Base-by-base conservation (phyloP, 2,113 vertebrate genomes). In the Leucopsar rothschildi region DNA sequence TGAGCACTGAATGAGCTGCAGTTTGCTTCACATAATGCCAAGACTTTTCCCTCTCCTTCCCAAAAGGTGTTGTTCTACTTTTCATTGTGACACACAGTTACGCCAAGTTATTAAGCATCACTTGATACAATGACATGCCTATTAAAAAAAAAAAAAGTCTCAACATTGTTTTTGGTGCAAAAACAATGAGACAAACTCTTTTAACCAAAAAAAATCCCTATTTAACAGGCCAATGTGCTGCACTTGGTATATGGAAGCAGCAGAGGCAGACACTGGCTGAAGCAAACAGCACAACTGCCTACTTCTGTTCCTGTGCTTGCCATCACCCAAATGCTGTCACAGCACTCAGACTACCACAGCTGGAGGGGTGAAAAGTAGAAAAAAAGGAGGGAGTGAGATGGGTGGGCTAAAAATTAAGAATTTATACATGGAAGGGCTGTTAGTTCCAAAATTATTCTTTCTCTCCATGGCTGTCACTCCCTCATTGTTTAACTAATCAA, bases 341-440 rank as follows among this genome's bases (percentile, higher is more conserved):
- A 56, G 17, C 1, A 3, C 19, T 77, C 2, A 3, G 18, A 29
- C 3, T 29, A n/a, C 7, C 1, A 0, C 10, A 55, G 1, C 1
- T 55, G 31, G 24, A 66, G 24, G 11, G 1, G 15, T 29, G 16
- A 15, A 56, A 88, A 88, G 5, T 22, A 42, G 15, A 44, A 78
- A 56, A 56, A 68, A 49, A 42, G 2, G 57, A 75, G 5, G 7
- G 3, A 63, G 10, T 1, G 1, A 44, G 9, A 23, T 22, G 18
- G 13, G 4, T 47, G 11, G 6, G 9, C 27, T 70, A 47, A 56
- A 88, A 69, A 20, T 21, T 42, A 39, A 50, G 35, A 50, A 87
- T 68, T 61, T 65, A 33, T 45, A 10, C 10, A 13, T 9, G 15
- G 15, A 86, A 83, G 40, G 40, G 8, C 5, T 73, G 11, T 89